A percentile compares a stretch with the other conserved stretches of the same genome.
These are phyloP conservation scores for Pristionchus exspectatus DNA, from an alignment of 2,888 invertebrate species.

Conservation along the genomic window DNA sequence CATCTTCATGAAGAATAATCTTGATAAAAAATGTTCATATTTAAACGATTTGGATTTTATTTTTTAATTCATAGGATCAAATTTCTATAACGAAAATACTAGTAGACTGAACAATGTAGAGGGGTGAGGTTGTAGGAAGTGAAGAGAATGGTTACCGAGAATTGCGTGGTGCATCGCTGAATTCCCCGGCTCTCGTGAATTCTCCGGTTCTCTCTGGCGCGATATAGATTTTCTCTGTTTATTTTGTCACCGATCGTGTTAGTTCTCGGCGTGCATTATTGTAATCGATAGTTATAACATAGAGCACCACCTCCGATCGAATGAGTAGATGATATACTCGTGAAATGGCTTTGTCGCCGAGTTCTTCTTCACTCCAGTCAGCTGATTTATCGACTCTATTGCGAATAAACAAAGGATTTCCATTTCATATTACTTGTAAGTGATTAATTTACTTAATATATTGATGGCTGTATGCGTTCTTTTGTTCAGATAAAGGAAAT, in stretches of 20 bases:
- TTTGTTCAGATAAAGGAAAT: conserved; percentile 61
- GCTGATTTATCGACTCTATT: conserved; percentile 57
- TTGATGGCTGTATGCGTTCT: no score
- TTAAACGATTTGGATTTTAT: no score
- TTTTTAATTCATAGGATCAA: no score
- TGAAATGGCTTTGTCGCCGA: conserved; percentile 52
- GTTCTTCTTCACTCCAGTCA: conserved; percentile 47
- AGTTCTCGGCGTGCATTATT: background rate
- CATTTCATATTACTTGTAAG: conserved; percentile 51
- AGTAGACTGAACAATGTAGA: no score
- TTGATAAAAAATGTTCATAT: no score
- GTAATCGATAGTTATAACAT: background rate
- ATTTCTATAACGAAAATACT: no score
- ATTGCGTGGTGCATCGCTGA: background rate
- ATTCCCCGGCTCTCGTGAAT: background rate
- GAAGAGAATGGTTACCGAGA: no score
- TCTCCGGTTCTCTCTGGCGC: background rate
- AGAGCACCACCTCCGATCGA: background rate
- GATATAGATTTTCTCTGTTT: conserved; percentile 31
- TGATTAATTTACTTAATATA: background rate
- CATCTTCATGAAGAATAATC: no score
- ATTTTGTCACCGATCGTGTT: background rate
- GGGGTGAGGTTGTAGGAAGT: no score
- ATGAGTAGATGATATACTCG: background rate
- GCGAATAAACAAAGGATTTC: conserved; percentile 50